Conservation (phyloP, 2,113 vertebrate species). For the Phainopepla nitens region DNA sequence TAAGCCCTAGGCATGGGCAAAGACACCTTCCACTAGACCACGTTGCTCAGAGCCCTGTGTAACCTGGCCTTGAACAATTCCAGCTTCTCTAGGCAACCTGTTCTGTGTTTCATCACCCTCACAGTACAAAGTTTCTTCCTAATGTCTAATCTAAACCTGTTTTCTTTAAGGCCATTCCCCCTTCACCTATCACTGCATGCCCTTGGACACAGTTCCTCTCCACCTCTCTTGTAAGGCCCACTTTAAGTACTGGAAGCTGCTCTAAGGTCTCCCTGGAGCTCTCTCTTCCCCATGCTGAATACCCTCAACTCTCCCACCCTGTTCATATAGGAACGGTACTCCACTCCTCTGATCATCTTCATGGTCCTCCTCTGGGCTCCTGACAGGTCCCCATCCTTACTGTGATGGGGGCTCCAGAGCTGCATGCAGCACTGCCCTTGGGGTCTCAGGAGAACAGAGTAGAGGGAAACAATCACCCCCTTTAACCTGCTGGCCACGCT, state of each 20-base stretch:
- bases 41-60: background rate
- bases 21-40: background rate
- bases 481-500: background rate
- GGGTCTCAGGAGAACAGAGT: background rate
- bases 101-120: background rate
- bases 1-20: background rate
- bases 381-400: fast-evolving
- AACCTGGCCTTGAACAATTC: background rate
- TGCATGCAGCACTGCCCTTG: background rate
- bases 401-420: background rate
- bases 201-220: background rate
- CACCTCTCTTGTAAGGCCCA: background rate
- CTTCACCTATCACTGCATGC: background rate
- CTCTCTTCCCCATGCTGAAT: background rate
- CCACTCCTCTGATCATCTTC: background rate
- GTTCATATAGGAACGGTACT: background rate
- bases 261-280: background rate
- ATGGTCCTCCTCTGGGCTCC: background rate
- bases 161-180: background rate
- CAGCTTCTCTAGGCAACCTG: background rate
- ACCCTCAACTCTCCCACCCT: background rate
- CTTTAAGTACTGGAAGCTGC: background rate
- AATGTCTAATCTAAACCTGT: background rate
- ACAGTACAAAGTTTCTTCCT: background rate
- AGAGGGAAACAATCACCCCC: background rate